Evolutionary conservation across 2,888 invertebrate species (phyloP).

Genomic region (Pyrochroa serraticornis): DNA sequence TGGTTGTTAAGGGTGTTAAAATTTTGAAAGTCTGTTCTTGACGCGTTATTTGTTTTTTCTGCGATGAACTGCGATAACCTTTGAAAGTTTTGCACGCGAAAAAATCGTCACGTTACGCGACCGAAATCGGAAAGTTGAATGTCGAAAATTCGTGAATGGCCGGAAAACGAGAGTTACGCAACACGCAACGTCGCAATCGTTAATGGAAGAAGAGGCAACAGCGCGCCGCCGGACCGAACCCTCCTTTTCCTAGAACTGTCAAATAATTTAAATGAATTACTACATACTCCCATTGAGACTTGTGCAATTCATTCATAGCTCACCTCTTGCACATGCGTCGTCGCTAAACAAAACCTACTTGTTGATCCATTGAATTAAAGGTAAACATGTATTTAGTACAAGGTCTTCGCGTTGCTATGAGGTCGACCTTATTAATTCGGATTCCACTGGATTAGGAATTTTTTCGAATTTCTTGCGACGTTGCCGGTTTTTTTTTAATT

Average conservation of each 20-base stretch:
- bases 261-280: conserved; percentile 32
- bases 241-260: conserved; percentile 27
- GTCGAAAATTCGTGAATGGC: conserved; percentile 1
- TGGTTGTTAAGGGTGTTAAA: neutral
- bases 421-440: too few species aligned
- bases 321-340: conserved; percentile 38
- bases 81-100: too few species aligned
- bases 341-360: conserved; percentile 33
- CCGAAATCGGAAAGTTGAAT: neutral
- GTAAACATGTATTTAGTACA: conserved; percentile 29
- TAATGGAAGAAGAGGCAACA: conserved; percentile 12
- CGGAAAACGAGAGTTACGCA: neutral
- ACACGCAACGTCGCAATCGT: neutral
- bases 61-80: conserved; percentile 17
- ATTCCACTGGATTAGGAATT: too few species aligned
- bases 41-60: conserved; percentile 7
- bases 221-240: neutral
- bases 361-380: conserved; percentile 34
- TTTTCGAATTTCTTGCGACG: neutral
- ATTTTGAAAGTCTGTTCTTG: neutral
- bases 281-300: conserved; percentile 40
- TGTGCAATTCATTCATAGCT: conserved; percentile 41
- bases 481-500: neutral
- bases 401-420: conserved; percentile 6
- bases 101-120: conserved; percentile 1